Percentiles rank a stretch among this genome's conserved stretches.
Evolutionary conservation across 2,113 vertebrate species (phyloP).

Genomic region (Ibidorhyncha struthersii): DNA sequence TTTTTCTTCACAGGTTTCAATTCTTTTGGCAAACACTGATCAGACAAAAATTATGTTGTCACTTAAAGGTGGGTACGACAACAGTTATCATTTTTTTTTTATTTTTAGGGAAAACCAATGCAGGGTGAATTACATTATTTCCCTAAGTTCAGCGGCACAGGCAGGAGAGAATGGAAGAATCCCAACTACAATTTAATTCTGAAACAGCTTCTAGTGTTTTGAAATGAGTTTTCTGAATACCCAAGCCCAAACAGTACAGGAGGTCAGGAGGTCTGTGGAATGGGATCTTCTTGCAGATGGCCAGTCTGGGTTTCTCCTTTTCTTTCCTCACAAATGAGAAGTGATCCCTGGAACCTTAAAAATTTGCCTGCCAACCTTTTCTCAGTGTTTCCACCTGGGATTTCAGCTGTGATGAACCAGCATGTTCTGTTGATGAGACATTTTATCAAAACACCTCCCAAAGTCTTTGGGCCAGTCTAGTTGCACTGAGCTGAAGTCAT

Average conservation of each 20-base stretch:
- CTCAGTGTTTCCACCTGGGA: background rate
- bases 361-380: background rate
- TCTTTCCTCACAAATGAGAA: background rate
- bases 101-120: background rate
- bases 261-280: background rate
- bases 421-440: background rate
- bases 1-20: slow-evolving; percentile 4
- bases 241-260: background rate
- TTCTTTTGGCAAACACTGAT: background rate
- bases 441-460: background rate
- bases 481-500: background rate
- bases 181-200: background rate
- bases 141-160: background rate
- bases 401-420: background rate
- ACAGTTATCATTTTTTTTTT: background rate
- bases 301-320: background rate
- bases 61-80: background rate
- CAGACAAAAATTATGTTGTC: background rate
- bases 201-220: background rate
- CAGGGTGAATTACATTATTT: background rate
- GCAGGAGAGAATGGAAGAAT: background rate
- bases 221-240: background rate
- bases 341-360: background rate
- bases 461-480: background rate
- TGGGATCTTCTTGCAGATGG: background rate